Conservation (phyloP, 2,113 vertebrate species). For the Microcebus tavaratra region DNA sequence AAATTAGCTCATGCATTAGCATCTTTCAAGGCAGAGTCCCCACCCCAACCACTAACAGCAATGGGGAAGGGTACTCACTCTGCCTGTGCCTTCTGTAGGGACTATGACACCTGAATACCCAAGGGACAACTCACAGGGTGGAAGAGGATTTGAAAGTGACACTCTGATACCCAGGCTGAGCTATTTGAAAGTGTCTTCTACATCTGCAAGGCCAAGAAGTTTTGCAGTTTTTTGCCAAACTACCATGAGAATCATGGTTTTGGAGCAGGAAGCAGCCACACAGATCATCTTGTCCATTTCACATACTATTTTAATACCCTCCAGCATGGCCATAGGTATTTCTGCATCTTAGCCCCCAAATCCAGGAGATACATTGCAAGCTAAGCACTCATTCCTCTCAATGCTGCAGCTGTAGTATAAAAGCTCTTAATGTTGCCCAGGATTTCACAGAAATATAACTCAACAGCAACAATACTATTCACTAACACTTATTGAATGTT, state of each 20-base stretch:
- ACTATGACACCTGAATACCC: neutral
- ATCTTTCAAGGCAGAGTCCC: neutral
- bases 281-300: neutral
- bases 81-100: neutral
- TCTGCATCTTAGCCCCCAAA: neutral
- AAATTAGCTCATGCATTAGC: neutral
- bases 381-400: neutral
- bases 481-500: neutral
- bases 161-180: neutral
- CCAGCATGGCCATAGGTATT: neutral
- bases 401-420: neutral
- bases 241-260: neutral
- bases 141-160: neutral
- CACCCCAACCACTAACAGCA: neutral
- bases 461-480: neutral
- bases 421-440: neutral
- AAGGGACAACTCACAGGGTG: neutral
- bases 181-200: neutral
- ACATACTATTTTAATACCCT: neutral
- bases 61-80: fast-evolving
- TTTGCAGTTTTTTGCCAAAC: neutral
- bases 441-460: neutral
- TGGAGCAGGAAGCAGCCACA: neutral
- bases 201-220: neutral
- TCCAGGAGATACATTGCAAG: neutral